A percentile compares a stretch with the other conserved stretches of the same genome.
phyloP scores from a whole-genome alignment of 2,113 vertebrate genomes.

The Hucho hucho region DNA sequence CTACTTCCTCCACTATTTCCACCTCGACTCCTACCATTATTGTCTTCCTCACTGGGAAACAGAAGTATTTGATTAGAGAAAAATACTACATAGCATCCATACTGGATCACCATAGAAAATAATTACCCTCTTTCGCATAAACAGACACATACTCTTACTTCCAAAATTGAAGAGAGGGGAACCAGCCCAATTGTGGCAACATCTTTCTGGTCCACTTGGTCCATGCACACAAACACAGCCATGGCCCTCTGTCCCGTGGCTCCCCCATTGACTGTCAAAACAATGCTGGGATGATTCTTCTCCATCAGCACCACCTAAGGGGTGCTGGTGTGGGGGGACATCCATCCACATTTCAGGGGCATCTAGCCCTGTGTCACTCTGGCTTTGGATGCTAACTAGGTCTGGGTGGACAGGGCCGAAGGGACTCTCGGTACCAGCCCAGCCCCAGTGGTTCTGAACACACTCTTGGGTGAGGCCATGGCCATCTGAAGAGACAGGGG shows the following conservation, averaged over 20 bases:
- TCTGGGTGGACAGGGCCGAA: not conserved
- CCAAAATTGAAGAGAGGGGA: conserved; percentile 1
- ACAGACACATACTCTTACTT: conserved; percentile 2
- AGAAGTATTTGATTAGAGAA: not conserved
- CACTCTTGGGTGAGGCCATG: not conserved
- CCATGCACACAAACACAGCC: conserved; percentile 5
- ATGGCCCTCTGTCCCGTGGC: not conserved
- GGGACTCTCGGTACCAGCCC: not conserved
- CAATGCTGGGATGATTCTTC: not conserved
- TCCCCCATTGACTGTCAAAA: not conserved
- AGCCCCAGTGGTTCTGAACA: not conserved
- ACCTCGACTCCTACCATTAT: conserved; percentile 17
- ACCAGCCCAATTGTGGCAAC: not conserved
- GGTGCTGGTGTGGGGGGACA: not conserved
- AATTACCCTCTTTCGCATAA: not conserved
- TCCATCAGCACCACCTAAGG: not conserved
- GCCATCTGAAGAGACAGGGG: not conserved
- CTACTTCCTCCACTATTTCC: conserved; percentile 24
- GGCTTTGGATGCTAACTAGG: not conserved
- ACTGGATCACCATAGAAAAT: not conserved
- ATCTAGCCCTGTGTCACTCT: not conserved
- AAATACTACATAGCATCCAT: not conserved
- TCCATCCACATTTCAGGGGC: not conserved
- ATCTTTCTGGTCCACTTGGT: not conserved
- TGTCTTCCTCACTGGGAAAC: conserved; percentile 11